Evolutionary conservation across 1,140 invertebrate genomes (phyloP), one percentile per base, ranked within the genome.

Genomic region (Diorhabda carinulata): DNA sequence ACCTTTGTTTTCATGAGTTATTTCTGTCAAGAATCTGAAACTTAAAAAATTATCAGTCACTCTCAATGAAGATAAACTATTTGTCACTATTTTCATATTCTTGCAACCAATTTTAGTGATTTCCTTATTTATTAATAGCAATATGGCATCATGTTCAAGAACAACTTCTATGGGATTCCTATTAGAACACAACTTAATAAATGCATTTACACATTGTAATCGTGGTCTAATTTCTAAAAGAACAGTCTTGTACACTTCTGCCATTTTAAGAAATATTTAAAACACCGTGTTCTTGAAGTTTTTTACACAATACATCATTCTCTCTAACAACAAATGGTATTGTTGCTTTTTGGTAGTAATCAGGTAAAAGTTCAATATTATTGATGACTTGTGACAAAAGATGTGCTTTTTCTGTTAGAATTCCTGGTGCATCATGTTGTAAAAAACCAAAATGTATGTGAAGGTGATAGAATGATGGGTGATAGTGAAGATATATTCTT

Each of bases 401-500:
- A 84, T 98, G 95, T 5, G 94, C 90, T 79, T 90, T 90, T 79
- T 96, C 94, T 25, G 88, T 87, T 81, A 87, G 70, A 63, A 78
- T 84, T 84, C 93, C 93, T 64, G 93, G 91, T 3, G 92, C 88
- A 74, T 95, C 91, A 82, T 90, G 90, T 66, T 89, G 86, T 1
- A 98, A 78, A 70, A 90, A 88, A n/a, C 91, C 93, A 76, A 98
- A 96, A 82, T 99, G 97, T 3, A 98, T 87, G 79, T 99, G 97
- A 5, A 99, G 83, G 83, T 98, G 96, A 83, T 98, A 98, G 83
- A 96, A 98, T 0, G 95, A 95, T 4, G 97, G 97, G 78, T 96
- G 96, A 82, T 99, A 99, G 80, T 99, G 97, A 3, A 98, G 82
- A 82, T 95, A 98, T 70, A 92, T 87, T 61, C 95, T 86, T 25